phyloP scores from a whole-genome alignment of 2,797 vertebrate genomes.

The Leptodactylus fallax region DNA sequence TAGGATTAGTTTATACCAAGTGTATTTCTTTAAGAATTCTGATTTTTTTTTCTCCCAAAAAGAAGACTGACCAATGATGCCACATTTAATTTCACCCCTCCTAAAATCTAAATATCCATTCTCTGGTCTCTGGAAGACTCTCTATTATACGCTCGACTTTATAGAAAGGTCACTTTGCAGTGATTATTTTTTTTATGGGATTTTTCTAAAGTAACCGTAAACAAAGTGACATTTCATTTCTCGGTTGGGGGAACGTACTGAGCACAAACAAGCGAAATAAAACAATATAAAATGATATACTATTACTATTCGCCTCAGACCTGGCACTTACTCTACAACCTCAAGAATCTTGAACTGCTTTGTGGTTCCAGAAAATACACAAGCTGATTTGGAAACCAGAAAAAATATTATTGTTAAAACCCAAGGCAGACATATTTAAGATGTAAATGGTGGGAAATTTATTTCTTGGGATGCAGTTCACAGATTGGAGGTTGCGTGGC shows the following conservation, averaged over 20 bases:
- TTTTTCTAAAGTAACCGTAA: conserved; percentile 28
- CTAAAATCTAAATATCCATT: not conserved
- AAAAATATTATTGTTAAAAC: conserved; percentile 57
- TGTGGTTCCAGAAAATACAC: conserved; percentile 55
- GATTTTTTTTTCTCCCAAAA: too few relatives aligned
- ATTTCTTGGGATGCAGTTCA: conserved; percentile 6
- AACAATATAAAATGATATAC: conserved; percentile 55
- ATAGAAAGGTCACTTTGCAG: not conserved
- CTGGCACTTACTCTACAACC: conserved; percentile 36
- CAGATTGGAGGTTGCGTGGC: not conserved
- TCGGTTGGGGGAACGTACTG: not conserved
- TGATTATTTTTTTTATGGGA: not conserved
- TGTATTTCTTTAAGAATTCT: too few relatives aligned
- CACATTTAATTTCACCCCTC: not conserved
- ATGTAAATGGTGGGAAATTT: conserved; percentile 44
- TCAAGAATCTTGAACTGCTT: conserved; percentile 35
- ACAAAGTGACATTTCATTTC: not conserved
- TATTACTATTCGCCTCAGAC: conserved; percentile 18
- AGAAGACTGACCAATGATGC: not conserved
- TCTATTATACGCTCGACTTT: not conserved
- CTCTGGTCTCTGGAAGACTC: not conserved
- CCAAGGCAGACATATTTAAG: conserved; percentile 5
- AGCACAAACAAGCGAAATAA: conserved; percentile 27
- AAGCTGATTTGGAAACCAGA: conserved; percentile 47
- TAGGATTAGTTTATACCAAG: too few relatives aligned